Conservation (phyloP, 2,113 vertebrate genomes). For the Mystacornis crossleyi region DNA sequence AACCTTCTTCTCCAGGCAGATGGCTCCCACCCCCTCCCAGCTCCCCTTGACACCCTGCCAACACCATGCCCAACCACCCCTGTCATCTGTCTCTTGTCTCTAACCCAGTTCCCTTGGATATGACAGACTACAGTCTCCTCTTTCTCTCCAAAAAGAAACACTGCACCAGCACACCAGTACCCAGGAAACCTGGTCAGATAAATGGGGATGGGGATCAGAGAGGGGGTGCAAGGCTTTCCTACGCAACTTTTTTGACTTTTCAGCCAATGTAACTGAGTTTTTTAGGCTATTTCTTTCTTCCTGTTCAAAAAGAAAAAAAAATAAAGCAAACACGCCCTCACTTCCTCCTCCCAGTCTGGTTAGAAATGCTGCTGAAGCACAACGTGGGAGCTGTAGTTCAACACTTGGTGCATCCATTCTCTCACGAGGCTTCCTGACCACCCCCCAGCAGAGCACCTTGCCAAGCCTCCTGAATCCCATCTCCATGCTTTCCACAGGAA, state of each 20-base stretch:
- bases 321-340: neutral
- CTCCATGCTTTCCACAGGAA: neutral
- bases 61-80: conserved; percentile 26
- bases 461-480: neutral
- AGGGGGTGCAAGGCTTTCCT: neutral
- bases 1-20: conserved; percentile 36
- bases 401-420: neutral
- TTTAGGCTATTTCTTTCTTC: neutral
- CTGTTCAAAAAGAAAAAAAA: neutral
- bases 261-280: neutral
- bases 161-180: neutral
- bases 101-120: conserved; percentile 45
- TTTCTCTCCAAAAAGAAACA: conserved; percentile 22
- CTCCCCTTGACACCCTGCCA: conserved; percentile 51
- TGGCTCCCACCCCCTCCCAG: conserved; percentile 45
- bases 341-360: neutral
- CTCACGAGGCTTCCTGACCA: neutral
- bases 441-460: accelerated
- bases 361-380: neutral
- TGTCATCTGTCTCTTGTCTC: conserved; percentile 36
- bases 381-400: neutral
- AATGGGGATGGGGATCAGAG: neutral
- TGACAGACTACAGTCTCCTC: conserved; percentile 39
- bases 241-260: neutral
- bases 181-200: neutral